A percentile compares a stretch with the other conserved stretches of the same genome.
Conservation (phyloP, 2,797 vertebrate species). For the Phoxinus dragarum region DNA sequence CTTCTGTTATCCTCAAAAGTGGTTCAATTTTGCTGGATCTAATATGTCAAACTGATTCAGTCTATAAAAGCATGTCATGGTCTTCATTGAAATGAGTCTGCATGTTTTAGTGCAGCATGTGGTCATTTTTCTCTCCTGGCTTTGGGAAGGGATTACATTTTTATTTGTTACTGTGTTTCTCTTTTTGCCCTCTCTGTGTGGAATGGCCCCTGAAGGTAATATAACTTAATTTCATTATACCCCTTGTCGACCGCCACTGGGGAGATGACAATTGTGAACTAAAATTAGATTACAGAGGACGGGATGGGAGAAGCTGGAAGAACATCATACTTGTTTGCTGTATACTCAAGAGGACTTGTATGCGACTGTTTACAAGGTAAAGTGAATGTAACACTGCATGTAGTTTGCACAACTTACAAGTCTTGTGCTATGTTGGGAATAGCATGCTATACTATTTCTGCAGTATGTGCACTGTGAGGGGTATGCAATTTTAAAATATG, state of each 20-base stretch:
- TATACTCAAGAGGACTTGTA: constrained; percentile 31
- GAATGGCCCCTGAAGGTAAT: constrained; percentile 51
- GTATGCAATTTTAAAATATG: background rate
- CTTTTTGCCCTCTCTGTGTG: constrained; percentile 55
- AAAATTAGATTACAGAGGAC: constrained; percentile 71
- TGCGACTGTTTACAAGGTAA: constrained; percentile 47
- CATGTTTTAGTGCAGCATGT: constrained; percentile 6
- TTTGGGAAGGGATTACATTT: constrained; percentile 49
- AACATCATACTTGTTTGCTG: constrained; percentile 21
- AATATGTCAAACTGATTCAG: constrained; percentile 21
- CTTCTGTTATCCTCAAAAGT: background rate
- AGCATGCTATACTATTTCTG: background rate
- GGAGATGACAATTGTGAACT: constrained; percentile 71
- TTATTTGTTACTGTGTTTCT: constrained; percentile 30
- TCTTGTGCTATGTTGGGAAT: background rate
- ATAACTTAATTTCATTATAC: constrained; percentile 73
- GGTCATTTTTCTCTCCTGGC: background rate
- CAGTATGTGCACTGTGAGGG: background rate
- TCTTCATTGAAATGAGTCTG: constrained; percentile 30
- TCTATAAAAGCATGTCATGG: background rate
- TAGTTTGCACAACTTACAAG: constrained; percentile 6
- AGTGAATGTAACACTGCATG: constrained; percentile 7
- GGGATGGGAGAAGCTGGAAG: constrained; percentile 44
- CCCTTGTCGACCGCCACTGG: constrained; percentile 68
- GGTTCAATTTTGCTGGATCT: background rate